Evolutionary conservation across 2,797 vertebrate genomes (phyloP).

Genomic region (Catamblyrhynchus diadema): DNA sequence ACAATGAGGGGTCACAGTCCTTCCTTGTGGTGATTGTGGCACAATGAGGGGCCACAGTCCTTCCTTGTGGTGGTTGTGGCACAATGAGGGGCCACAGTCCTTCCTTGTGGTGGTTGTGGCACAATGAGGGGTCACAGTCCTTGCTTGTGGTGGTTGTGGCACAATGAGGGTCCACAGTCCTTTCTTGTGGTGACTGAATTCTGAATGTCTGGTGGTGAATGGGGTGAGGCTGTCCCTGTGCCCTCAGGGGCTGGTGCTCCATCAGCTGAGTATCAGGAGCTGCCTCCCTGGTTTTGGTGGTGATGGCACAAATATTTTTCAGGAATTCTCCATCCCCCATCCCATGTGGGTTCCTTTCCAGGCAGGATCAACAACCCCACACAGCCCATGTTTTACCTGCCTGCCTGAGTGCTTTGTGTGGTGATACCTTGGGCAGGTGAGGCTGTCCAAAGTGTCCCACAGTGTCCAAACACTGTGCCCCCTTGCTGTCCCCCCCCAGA

Average conservation of each 20-base stretch:
- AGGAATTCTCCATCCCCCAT: not conserved
- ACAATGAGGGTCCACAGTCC: too few species aligned
- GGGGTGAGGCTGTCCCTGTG: not conserved
- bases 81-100: too few species aligned
- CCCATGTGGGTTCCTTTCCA: not conserved
- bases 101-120: too few species aligned
- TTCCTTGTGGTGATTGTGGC: too few species aligned
- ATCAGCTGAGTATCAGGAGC: not conserved
- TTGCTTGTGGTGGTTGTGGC: too few species aligned
- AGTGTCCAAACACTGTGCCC: not conserved
- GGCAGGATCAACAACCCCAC: fast-evolving
- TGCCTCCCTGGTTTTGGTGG: fast-evolving
- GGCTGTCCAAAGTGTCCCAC: not conserved
- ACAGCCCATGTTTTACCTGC: not conserved
- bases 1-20: too few species aligned
- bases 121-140: too few species aligned
- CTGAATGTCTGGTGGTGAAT: fast-evolving
- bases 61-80: too few species aligned
- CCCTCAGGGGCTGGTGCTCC: not conserved
- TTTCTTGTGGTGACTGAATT: fast-evolving
- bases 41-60: too few species aligned
- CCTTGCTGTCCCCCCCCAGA: conserved; percentile 72
- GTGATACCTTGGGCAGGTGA: not conserved
- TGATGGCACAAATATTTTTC: fast-evolving
- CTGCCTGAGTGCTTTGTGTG: not conserved